phyloP scores from a whole-genome alignment of 2,797 vertebrate species.

The Halcyon smyrnensis region DNA sequence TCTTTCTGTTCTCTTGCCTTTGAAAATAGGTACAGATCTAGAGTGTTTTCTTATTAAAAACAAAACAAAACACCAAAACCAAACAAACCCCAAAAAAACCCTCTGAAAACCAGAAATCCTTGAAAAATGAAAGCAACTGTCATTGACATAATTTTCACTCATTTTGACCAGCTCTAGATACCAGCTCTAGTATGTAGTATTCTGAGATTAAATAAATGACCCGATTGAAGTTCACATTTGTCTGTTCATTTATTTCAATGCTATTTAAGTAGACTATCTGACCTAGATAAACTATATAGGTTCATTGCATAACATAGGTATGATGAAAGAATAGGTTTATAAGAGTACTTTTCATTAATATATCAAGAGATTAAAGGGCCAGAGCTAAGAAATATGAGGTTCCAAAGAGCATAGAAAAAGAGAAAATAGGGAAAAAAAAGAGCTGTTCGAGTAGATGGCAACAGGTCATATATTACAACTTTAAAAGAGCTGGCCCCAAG shows the following conservation, averaged over 20 bases:
- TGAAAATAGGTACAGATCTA: not conserved
- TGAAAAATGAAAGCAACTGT: not conserved
- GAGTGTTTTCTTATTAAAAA: not conserved
- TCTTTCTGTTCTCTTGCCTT: not conserved
- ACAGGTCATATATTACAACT: slow-evolving; percentile 37
- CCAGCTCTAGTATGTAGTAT: not conserved
- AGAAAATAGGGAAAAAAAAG: slow-evolving; percentile 1
- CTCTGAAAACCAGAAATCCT: not conserved
- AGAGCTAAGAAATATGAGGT: not conserved
- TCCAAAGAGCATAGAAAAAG: not conserved
- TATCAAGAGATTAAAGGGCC: not conserved
- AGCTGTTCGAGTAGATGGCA: not conserved
- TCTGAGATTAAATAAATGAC: not conserved
- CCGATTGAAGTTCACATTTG: not conserved
- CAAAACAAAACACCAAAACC: not conserved
- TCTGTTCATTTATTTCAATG: not conserved
- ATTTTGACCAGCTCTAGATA: not conserved
- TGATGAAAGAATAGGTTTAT: not conserved
- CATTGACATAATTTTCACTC: not conserved
- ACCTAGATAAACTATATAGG: not conserved
- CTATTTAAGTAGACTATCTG: slow-evolving; percentile 1
- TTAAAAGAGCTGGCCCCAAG: slow-evolving; percentile 28
- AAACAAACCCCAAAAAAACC: too few species aligned
- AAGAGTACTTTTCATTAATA: slow-evolving; percentile 19
- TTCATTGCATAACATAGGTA: not conserved